Evolutionary conservation across 1,140 invertebrate species (phyloP), one percentile per base, ranked within the genome.

Genomic region (Araneus ventricosus): DNA sequence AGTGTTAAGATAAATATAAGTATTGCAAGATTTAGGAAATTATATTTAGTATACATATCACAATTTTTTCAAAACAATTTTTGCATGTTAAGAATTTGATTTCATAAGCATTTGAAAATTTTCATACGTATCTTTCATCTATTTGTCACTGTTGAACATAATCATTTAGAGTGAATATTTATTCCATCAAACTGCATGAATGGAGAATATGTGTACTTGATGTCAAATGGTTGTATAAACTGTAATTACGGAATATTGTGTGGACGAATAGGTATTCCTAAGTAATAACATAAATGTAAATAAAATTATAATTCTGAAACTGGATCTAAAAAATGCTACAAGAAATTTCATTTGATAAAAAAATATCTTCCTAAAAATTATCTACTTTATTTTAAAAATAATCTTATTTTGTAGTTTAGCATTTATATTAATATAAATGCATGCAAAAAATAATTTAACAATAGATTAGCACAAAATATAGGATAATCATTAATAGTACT

Each of bases 21-120:
- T 34, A 61, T 80, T 37, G 30, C 30, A 91, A 61, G 39, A 61
- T 70, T 92, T 86, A 86, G 75, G 70, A 27, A 59, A 80, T 70
- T 92, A 86, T 37, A 61, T 75, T 92, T 86, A 92, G 84, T 86
- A 92, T 20, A 85, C 82, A 92, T 92, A 92, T 92, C 90, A 92
- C 30, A 59, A 75, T 57, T 70, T 75, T 59, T 30, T 52, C 41
- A 92, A 86, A 92, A 70, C 22, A 39, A 20, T 80, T 57, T 79
- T 79, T 37, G 41, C 67, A 90, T 57, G 45, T 59, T 79, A 61
- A 14, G 34, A 34, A 61, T 45, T 87, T 87, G 24, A 87, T 87
- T 87, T 87, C 30, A 87, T 87, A 30, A 22, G 24, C n/a, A 87
- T 87, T 80, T 80, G 52, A 17, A 80, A 87, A 30, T 87, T 80